These are phyloP conservation scores for Stegostoma tigrinum DNA, from an alignment of 2,113 vertebrate genomes.

Conservation along the genomic window DNA sequence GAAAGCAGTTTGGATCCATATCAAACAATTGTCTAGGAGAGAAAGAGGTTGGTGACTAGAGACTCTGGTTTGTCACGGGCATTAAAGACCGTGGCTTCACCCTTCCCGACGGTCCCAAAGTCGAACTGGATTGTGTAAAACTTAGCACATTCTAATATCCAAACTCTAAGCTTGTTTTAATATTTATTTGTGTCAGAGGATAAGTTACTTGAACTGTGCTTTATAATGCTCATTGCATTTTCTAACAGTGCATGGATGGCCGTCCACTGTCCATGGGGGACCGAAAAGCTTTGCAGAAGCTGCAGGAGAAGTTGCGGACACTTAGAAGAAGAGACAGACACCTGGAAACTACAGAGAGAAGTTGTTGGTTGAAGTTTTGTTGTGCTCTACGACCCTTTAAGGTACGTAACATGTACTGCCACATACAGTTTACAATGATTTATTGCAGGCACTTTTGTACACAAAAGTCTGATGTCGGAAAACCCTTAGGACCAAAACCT, in stretches of 20 bases:
- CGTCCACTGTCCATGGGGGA: conserved; percentile 81
- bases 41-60: not conserved
- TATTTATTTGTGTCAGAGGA: not conserved
- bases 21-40: not conserved
- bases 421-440: too few species aligned
- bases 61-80: too few species aligned
- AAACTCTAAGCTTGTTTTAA: not conserved
- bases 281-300: conserved; percentile 69
- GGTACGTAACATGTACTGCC: too few species aligned
- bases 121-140: not conserved
- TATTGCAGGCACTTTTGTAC: not conserved
- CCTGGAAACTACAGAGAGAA: conserved; percentile 81
- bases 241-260: conserved; percentile 77
- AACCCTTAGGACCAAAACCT: too few species aligned
- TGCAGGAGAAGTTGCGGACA: conserved; percentile 74
- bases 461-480: too few species aligned
- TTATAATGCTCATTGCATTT: conserved; percentile 15
- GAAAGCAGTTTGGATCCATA: not conserved
- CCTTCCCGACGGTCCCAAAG: not conserved
- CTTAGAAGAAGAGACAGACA: conserved; percentile 76
- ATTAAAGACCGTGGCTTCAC: too few species aligned
- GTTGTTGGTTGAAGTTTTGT: conserved; percentile 84
- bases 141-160: not conserved
- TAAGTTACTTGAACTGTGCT: not conserved
- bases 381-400: conserved; percentile 79